These are phyloP conservation scores for Tenualosa thibaudeaui DNA, from an alignment of 2,797 vertebrate genomes.

Conservation along the genomic window DNA sequence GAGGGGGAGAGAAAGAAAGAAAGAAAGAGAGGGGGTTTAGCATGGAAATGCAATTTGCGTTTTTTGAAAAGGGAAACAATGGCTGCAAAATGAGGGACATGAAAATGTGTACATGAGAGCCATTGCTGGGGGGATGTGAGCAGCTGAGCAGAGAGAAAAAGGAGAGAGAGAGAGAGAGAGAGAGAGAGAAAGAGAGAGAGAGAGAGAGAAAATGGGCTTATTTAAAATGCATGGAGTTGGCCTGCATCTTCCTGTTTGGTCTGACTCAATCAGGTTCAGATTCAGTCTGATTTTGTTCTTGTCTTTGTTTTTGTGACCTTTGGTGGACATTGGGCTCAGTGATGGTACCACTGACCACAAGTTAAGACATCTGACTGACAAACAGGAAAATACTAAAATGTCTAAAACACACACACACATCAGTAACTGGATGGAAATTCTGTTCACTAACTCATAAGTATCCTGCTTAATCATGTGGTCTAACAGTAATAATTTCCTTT, in stretches of 20 bases:
- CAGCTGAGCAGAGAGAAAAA: constrained; percentile 12
- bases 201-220: not conserved
- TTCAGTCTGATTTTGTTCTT: not conserved
- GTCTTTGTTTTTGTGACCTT: not conserved
- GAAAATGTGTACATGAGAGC: constrained; percentile 47
- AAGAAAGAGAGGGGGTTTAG: constrained; percentile 52
- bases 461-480: not conserved
- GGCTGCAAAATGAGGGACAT: constrained; percentile 55
- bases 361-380: not conserved
- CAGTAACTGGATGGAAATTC: not conserved
- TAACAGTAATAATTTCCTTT: not conserved
- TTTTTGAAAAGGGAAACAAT: constrained; percentile 68
- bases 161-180: not conserved
- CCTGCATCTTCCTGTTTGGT: not conserved
- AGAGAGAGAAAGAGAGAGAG: not conserved
- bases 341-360: not conserved
- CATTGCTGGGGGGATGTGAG: constrained; percentile 21
- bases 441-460: not conserved
- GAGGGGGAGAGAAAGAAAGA: constrained; percentile 48
- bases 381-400: not conserved
- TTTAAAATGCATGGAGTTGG: constrained; percentile 13
- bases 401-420: not conserved
- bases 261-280: not conserved
- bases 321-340: not conserved
- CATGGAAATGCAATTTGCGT: constrained; percentile 77